phyloP scores from a whole-genome alignment of 2,797 vertebrate genomes.

The Chrosomus eos region DNA sequence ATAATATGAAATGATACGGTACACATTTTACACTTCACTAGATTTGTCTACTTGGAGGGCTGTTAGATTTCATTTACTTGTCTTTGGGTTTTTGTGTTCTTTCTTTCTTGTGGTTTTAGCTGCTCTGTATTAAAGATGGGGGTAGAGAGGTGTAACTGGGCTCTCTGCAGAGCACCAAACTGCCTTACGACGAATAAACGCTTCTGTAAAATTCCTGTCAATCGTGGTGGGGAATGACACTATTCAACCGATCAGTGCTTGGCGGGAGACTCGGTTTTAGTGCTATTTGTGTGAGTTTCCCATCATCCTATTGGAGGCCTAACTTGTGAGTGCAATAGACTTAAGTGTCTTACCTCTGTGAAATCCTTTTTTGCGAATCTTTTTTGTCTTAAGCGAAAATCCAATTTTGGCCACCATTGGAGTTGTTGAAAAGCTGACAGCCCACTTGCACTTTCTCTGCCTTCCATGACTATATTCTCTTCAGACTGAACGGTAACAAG shows the following conservation, averaged over 20 bases:
- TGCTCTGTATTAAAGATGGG: slow-evolving; percentile 81
- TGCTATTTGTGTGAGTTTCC: slow-evolving; percentile 50
- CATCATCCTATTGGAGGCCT: slow-evolving; percentile 72
- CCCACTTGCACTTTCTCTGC: slow-evolving; percentile 83
- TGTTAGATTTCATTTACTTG: slow-evolving; percentile 77
- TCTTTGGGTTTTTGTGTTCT: slow-evolving; percentile 66
- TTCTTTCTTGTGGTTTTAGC: slow-evolving; percentile 79
- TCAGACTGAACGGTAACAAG: slow-evolving; percentile 79
- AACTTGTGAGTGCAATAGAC: slow-evolving; percentile 80
- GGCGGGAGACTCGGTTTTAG: slow-evolving; percentile 52
- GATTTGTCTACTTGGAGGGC: slow-evolving; percentile 95
- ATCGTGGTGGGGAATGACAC: slow-evolving; percentile 72
- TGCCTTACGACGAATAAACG: slow-evolving; percentile 84
- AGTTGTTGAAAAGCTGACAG: slow-evolving; percentile 78
- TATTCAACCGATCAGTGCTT: slow-evolving; percentile 60
- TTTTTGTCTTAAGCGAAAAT: slow-evolving; percentile 60
- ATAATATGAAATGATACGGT: slow-evolving; percentile 80
- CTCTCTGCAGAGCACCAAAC: slow-evolving; percentile 87
- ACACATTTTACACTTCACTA: slow-evolving; percentile 86
- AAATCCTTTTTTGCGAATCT: slow-evolving; percentile 63
- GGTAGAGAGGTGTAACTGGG: slow-evolving; percentile 85
- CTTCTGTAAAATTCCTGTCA: slow-evolving; percentile 79
- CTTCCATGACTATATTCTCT: slow-evolving; percentile 76
- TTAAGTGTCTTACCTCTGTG: slow-evolving; percentile 66
- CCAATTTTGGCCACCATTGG: slow-evolving; percentile 49